Base-by-base conservation (phyloP, 2,888 invertebrate genomes). In the Tachina grossa region DNA sequence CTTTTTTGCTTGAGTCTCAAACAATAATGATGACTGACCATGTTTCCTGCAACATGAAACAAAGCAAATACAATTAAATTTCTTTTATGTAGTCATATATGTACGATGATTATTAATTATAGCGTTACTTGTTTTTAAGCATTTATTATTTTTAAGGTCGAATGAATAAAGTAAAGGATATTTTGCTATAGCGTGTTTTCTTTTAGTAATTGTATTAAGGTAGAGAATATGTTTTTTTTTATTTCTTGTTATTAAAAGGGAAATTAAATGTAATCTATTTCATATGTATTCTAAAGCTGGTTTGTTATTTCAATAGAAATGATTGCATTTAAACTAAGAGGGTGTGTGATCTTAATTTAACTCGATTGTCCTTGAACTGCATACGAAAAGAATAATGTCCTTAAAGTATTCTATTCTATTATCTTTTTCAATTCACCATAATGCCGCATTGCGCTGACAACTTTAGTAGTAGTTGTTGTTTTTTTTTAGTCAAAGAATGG, bases 361-460 rank as follows among this genome's bases (percentile, higher is more conserved):
- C 31, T 80, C 57, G 14, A 51, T 71, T 75, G 63, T 80, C 74
- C 75, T 75, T 84, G 66, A 74, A 69, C 75, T 68, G 80, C n/a
- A 31, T n/a, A 47, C 10, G 8, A 59, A 51, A 49, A n/a, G 55
- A 45, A 61, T 61, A 31, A 47, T 82, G n/a, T 55, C n/a, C 31
- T 61, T 39, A 84, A 71, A 57, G 80, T 53, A 65, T 71, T 39
- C 19, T 59, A 61, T 59, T 80, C 55, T 66, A 59, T 68, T 68
- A 39, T 81, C 16, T 22, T 31, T 72, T 74, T 47, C 13, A 43
- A 68, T 77, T 81, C 41, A 55, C 45, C 9, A 47, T 47, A 47
- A 41, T 76, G 69, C 84, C 71, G 83, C 85, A 83, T 72, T 87
- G 87, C 85, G 76, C 83, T 87, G 78, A 85, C 81, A 71, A 71